Evolutionary conservation across 2,888 invertebrate genomes (phyloP).

Genomic region (Gryllus longicercus): DNA sequence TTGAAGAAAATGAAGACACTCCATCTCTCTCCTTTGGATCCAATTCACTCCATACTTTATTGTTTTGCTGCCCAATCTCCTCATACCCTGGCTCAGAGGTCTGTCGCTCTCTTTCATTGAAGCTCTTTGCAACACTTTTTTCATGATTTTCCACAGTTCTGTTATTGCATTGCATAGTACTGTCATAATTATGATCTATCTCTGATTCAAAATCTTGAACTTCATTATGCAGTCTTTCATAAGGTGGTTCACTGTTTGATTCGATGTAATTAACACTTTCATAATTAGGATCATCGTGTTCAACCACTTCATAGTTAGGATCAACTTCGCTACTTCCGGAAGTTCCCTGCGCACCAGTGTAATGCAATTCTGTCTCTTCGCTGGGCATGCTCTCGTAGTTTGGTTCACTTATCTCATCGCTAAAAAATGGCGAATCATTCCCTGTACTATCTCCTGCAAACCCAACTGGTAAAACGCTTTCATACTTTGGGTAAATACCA

Average conservation of each 20-base stretch:
- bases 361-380: slow-evolving; percentile 55
- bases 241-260: slow-evolving; percentile 60
- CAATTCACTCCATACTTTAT: background rate
- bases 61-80: slow-evolving; percentile 25
- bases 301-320: slow-evolving; percentile 65
- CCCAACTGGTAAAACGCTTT: background rate
- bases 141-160: background rate
- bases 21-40: background rate
- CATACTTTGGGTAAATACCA: slow-evolving; percentile 11
- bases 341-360: slow-evolving; percentile 54
- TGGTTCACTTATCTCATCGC: slow-evolving; percentile 52
- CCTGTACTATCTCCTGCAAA: background rate
- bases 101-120: background rate
- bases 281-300: slow-evolving; percentile 70
- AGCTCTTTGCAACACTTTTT: background rate
- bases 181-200: slow-evolving; percentile 29
- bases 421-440: background rate
- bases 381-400: slow-evolving; percentile 73
- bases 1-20: background rate
- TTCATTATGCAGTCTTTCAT: slow-evolving; percentile 56
- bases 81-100: slow-evolving; percentile 28
- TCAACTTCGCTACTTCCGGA: slow-evolving; percentile 68
- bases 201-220: slow-evolving; percentile 31
- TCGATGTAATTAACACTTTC: slow-evolving; percentile 76
- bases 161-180: background rate